Percentiles rank a stretch among this genome's conserved stretches.
Evolutionary conservation across 2,888 invertebrate genomes (phyloP).

Genomic region (Biston betularia): DNA sequence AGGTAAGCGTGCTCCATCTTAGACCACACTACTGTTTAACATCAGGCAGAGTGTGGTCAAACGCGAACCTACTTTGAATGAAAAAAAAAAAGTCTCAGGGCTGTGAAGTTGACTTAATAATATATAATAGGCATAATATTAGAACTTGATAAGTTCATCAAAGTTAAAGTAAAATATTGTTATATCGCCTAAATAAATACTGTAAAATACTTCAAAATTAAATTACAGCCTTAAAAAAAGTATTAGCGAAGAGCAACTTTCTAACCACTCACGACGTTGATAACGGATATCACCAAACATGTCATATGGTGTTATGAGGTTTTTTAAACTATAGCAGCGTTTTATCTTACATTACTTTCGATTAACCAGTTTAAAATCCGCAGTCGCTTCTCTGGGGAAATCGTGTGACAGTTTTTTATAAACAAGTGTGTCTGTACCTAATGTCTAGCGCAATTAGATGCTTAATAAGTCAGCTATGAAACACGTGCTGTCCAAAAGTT

Average conservation of each 20-base stretch:
- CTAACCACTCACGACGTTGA: neutral
- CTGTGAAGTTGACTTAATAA: no score
- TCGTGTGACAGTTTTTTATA: slow-evolving; percentile 18
- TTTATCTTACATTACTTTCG: slow-evolving; percentile 37
- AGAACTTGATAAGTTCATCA: no score
- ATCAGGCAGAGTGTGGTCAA: no score
- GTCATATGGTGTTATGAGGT: slow-evolving; percentile 19
- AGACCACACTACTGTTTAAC: no score
- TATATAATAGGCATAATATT: no score
- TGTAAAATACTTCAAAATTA: no score
- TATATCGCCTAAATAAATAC: no score
- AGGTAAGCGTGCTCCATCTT: no score
- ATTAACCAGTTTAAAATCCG: slow-evolving; percentile 39
- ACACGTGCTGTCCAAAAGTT: slow-evolving; percentile 18
- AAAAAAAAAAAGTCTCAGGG: no score
- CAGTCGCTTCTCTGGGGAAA: slow-evolving; percentile 18
- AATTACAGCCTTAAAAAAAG: neutral
- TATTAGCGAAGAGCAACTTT: neutral
- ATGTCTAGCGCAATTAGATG: neutral
- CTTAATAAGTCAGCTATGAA: slow-evolving; percentile 8
- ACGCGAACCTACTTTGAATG: no score
- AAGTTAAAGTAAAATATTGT: no score
- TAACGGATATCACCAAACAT: slow-evolving; percentile 20
- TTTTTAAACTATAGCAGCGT: slow-evolving; percentile 24
- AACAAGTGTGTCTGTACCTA: neutral